Percentiles rank a stretch among this genome's conserved stretches.
Evolutionary conservation across 2,113 vertebrate species (phyloP).

Genomic region (Potamarius usumacintae): DNA sequence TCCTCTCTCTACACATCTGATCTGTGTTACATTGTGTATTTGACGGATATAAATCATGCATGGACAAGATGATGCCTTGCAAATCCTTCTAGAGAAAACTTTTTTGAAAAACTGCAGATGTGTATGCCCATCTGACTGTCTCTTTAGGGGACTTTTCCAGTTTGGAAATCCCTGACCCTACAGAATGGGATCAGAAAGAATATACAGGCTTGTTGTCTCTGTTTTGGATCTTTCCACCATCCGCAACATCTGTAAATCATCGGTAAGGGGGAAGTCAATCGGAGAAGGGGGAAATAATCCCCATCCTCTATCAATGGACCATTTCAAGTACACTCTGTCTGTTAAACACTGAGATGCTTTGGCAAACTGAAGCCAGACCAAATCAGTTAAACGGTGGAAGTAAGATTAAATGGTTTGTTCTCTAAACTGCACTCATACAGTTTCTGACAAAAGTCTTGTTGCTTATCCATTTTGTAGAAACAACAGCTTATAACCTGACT

Average conservation of each 20-base stretch:
- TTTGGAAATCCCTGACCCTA: slow-evolving; percentile 41
- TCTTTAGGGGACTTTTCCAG: slow-evolving; percentile 31
- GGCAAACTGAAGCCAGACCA: slow-evolving; percentile 43
- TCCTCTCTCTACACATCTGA: slow-evolving; percentile 1
- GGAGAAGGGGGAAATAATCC: slow-evolving; percentile 61
- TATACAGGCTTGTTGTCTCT: slow-evolving; percentile 49
- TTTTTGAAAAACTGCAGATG: slow-evolving; percentile 22
- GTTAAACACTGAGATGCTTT: slow-evolving; percentile 56
- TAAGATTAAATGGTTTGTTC: slow-evolving; percentile 35
- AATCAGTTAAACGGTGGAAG: slow-evolving; percentile 23
- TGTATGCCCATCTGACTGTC: slow-evolving; percentile 3
- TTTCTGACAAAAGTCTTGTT: too few relatives aligned
- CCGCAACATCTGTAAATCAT: slow-evolving; percentile 68
- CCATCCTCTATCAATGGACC: slow-evolving; percentile 58
- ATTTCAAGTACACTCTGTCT: slow-evolving; percentile 55
- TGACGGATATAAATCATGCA: slow-evolving; percentile 24
- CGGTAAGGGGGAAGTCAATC: slow-evolving; percentile 54
- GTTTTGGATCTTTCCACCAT: slow-evolving; percentile 57
- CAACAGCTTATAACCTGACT: too few relatives aligned
- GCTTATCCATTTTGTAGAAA: too few relatives aligned
- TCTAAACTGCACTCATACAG: neutral
- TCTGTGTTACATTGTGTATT: neutral
- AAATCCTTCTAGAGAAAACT: slow-evolving; percentile 9
- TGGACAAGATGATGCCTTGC: neutral
- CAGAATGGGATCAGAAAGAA: slow-evolving; percentile 33